Evolutionary conservation across 2,888 invertebrate species (phyloP), one percentile per base, ranked within the genome.

Genomic region (Chloromyia formosa): DNA sequence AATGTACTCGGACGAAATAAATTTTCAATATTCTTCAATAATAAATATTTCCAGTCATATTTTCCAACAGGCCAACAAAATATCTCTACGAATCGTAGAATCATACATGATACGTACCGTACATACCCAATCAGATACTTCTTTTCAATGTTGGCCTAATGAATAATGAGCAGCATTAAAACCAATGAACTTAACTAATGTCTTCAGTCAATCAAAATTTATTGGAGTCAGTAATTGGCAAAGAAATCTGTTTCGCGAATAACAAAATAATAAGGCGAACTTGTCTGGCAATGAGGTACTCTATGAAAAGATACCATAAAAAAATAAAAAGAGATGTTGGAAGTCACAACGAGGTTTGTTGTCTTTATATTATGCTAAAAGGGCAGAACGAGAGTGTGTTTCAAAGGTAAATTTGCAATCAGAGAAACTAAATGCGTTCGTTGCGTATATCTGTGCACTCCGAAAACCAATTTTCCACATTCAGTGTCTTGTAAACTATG

Each of bases 191-290:
- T 62, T 53, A 53, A 49, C 62, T 73, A 73, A 61, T 61, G 53
- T 27, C 18, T 20, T 20, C 61, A 73, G 54, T 62, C 62, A 54
- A 54, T 73, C 73, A 73, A 73, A 61, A 54, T 64, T 73, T 62
- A 73, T 73, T 73, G 62, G 54, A 35, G 73, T 18, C 23, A 53
- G 45, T 73, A 73, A 73, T 73, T 73, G 73, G 73, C 73, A 23
- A 64, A 64, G 73, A 73, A 73, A 62, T 64, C 49, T 73, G 45
- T 73, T 56, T 27, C 35, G 40, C 40, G 71, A 42, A 71, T 71
- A 71, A 71, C 71, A 40, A 58, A 71, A 56, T 71, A 71, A 71
- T 71, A 18, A 56, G 56, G 53, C 56, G 40, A 71, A 35, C 3
- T 35, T 35, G 27, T 35, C 7, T 35, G 7, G 3, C 3, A 35